Evolutionary conservation across 2,888 invertebrate genomes (phyloP).

Genomic region (Ormyrus thymus): DNA sequence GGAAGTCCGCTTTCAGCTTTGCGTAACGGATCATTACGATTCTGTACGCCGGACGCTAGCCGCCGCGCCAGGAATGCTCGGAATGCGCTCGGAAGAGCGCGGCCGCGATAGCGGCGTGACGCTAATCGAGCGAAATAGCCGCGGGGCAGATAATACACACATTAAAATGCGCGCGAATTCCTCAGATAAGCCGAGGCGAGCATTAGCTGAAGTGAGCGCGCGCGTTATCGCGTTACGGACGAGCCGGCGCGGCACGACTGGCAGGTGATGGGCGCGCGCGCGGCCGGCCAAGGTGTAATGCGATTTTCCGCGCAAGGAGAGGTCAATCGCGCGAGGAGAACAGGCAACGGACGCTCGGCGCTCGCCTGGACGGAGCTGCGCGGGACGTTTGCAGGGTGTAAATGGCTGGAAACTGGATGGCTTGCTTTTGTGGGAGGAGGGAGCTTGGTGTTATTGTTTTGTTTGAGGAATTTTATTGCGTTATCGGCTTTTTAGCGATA

Average conservation of each 20-base stretch:
- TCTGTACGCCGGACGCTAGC: neutral
- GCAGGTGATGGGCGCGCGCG: neutral
- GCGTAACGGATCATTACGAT: neutral
- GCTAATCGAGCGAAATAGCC: neutral
- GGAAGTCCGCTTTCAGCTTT: neutral
- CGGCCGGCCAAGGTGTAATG: constrained; percentile 1
- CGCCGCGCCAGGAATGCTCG: constrained; percentile 1
- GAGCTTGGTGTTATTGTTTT: neutral
- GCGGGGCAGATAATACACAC: neutral
- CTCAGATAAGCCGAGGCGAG: constrained; percentile 27
- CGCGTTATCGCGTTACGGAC: neutral
- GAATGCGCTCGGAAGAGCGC: neutral
- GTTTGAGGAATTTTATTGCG: neutral
- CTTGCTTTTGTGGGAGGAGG: neutral
- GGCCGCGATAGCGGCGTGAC: too few species aligned
- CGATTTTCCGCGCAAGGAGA: constrained; percentile 16
- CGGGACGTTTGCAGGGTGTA: neutral
- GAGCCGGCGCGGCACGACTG: too few species aligned
- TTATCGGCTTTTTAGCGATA: neutral
- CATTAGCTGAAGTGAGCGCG: neutral
- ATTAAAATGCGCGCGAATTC: constrained; percentile 36
- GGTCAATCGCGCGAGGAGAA: neutral
- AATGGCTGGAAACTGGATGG: neutral
- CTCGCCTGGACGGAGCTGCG: too few species aligned
- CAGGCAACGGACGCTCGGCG: neutral